Evolutionary conservation across 1,140 invertebrate genomes (phyloP), one percentile per base, ranked within the genome.

Genomic region (Triops longicaudatus): DNA sequence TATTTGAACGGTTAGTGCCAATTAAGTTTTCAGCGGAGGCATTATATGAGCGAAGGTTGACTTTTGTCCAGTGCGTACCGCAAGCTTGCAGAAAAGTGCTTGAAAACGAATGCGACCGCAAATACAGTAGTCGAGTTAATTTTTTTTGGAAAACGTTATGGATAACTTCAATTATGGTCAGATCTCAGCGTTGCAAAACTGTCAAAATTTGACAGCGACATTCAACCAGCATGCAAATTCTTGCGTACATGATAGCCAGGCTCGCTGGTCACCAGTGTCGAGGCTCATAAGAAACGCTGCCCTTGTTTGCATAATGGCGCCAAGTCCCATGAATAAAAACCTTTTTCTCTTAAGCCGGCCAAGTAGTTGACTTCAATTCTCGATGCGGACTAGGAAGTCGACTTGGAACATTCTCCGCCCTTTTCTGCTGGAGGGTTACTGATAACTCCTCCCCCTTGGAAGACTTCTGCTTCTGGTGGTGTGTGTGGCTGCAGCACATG

Each of bases 271-370:
- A 63, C 11, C 14, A 9, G 17, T 22, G 22, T 63, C 17, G n/a
- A 63, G 1, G 10, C 14, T 63, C 17, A 12, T 50, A 63, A 63
- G 50, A 63, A 14, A 63, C 14, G 50, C 50, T 63, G 5, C 31
- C 50, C 50, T 63, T 6, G 17, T 63, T 63, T 63, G 2, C 50
- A 17, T 63, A 63, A 22, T 63, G 22, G 50, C 50, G 50, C 50
- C 50, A 63, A 63, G 50, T 63, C 50, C 17, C 50, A 63, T 63
- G 50, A 63, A 63, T 63, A 63, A 10, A 22, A 63, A 63, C 50
- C 17, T 0, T n/a, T 17, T n/a, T 6, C 14, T n/a, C 50, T 17
- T 63, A 63, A 63, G 50, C 50, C 50, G 50, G 5, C 50, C 50
- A 63, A 63, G 50, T 12, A 63, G 50, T 63, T 17, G 50, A 63